Conservation (phyloP, 2,113 vertebrate genomes). For the Anser brachyrhynchus region DNA sequence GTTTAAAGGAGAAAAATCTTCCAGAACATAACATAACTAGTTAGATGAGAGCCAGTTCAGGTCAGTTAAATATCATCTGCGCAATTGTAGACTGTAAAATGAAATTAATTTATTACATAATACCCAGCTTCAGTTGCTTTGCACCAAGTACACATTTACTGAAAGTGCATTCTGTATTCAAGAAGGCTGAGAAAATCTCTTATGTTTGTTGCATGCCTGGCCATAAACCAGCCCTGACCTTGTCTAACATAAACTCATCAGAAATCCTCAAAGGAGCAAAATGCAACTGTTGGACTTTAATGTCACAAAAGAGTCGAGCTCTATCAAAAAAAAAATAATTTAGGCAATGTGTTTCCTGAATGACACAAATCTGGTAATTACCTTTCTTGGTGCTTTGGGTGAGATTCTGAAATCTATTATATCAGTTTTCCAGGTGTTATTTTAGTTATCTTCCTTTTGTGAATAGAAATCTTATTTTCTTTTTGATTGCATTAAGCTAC, state of each 20-base stretch:
- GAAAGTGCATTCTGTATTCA: not conserved
- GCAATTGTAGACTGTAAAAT: not conserved
- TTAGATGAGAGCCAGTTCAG: not conserved
- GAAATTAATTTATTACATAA: not conserved
- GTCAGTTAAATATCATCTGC: not conserved
- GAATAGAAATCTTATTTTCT: not conserved
- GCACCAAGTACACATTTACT: not conserved
- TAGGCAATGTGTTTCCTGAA: not conserved
- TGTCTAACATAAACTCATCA: not conserved
- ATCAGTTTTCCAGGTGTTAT: not conserved
- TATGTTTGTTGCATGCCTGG: fast-evolving
- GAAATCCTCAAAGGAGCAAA: not conserved
- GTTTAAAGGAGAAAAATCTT: not conserved
- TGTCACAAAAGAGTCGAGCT: not conserved
- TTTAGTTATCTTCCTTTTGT: not conserved
- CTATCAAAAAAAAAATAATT: not conserved
- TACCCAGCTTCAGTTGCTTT: not conserved
- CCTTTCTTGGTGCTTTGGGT: not conserved
- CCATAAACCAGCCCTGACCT: not conserved
- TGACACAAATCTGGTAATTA: not conserved
- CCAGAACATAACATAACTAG: not conserved
- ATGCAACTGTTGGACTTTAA: not conserved
- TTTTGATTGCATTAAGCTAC: not conserved
- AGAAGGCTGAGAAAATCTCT: not conserved
- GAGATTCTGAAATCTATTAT: not conserved